A percentile compares a stretch with the other conserved stretches of the same genome.
These are phyloP conservation scores for Cryptoblepharus egeriae DNA, from an alignment of 2,797 vertebrate genomes.

Conservation along the genomic window DNA sequence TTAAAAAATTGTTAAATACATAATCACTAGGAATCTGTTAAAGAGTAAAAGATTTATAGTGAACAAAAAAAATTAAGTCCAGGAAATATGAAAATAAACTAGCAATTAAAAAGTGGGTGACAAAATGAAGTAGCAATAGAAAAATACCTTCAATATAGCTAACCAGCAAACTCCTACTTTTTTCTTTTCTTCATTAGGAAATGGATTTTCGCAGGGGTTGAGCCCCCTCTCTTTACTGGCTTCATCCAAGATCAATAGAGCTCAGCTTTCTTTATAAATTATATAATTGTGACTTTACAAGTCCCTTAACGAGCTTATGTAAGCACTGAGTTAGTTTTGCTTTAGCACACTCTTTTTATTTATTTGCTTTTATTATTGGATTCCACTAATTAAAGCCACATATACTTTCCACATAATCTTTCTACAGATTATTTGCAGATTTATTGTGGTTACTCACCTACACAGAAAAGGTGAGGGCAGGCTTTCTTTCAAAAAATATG, in stretches of 20 bases:
- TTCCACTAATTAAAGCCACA: neutral
- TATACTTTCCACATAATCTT: too few species aligned
- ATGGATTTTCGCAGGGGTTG: neutral
- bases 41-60: neutral
- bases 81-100: neutral
- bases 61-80: neutral
- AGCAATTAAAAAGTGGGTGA: neutral
- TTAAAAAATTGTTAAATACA: neutral
- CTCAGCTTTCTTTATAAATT: neutral
- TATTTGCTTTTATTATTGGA: neutral
- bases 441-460: too few species aligned
- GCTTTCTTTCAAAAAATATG: too few species aligned
- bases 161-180: neutral
- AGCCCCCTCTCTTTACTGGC: too few species aligned
- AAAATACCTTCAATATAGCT: neutral
- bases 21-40: neutral
- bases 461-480: too few species aligned
- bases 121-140: neutral
- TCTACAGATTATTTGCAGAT: too few species aligned
- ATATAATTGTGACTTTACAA: neutral
- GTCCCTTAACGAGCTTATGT: neutral
- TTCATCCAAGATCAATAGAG: neutral
- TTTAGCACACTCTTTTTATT: neutral
- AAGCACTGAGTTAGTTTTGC: neutral
- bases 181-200: neutral